Conservation (phyloP, 1,140 invertebrate species). For the Macrobrachium nipponense region DNA sequence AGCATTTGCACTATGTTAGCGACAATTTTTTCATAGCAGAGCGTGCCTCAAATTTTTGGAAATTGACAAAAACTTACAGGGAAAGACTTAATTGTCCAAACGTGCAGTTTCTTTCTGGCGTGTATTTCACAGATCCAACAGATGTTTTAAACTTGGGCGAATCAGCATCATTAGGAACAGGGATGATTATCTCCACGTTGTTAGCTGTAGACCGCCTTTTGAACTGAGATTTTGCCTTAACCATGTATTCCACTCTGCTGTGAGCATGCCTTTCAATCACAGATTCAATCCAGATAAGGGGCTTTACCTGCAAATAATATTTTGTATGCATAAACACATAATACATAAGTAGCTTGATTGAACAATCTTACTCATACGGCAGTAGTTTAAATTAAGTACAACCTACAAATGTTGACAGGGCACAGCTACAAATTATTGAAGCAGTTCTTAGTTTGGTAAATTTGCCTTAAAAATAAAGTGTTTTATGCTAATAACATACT, state of each 20-base stretch:
- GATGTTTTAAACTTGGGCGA: slow-evolving; percentile 99
- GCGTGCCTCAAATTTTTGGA: too few relatives aligned
- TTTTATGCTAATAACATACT: too few relatives aligned
- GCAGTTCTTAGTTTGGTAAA: too few relatives aligned
- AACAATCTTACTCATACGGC: too few relatives aligned
- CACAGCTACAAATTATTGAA: too few relatives aligned
- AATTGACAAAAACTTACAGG: slow-evolving; percentile 73
- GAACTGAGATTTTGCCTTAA: slow-evolving; percentile 99
- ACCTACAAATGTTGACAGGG: too few relatives aligned
- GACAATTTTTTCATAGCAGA: too few relatives aligned
- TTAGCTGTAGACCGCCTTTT: slow-evolving; percentile 98
- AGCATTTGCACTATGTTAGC: too few relatives aligned
- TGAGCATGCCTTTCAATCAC: slow-evolving; percentile 99
- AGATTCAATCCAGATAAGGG: slow-evolving; percentile 99
- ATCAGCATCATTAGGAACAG: slow-evolving; percentile 97
- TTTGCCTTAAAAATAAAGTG: too few relatives aligned
- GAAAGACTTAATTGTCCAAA: slow-evolving; percentile 99
- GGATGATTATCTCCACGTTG: slow-evolving; percentile 99
- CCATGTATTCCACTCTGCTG: slow-evolving; percentile 99
- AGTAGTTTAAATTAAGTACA: too few relatives aligned
- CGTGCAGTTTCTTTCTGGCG: slow-evolving; percentile 96
- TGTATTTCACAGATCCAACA: slow-evolving; percentile 97
- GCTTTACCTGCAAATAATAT: slow-evolving; percentile 81
- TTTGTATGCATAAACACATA: too few relatives aligned
- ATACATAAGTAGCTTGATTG: too few relatives aligned